Conservation (phyloP, 2,888 invertebrate genomes). For the Portevinia maculata region DNA sequence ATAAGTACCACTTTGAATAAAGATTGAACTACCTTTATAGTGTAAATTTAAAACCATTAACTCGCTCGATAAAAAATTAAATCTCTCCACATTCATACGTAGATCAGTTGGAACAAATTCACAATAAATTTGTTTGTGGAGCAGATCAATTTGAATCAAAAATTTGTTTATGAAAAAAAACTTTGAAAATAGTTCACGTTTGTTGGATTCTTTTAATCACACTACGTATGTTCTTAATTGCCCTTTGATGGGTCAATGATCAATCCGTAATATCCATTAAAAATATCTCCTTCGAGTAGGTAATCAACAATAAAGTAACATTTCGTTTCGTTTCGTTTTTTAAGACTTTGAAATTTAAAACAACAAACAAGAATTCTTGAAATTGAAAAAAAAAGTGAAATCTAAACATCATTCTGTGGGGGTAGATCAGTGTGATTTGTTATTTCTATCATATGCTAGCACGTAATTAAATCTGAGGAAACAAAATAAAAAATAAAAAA, state of each 20-base stretch:
- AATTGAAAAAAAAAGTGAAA: constrained; percentile 28
- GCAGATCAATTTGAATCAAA: background rate
- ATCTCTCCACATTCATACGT: constrained; percentile 1
- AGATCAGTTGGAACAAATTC: constrained; percentile 28
- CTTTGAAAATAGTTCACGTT: constrained; percentile 47
- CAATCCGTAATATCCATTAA: constrained; percentile 51
- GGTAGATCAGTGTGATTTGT: constrained; percentile 68
- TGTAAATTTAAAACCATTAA: constrained; percentile 39
- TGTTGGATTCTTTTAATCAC: constrained; percentile 55
- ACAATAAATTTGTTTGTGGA: constrained; percentile 23
- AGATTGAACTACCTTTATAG: constrained; percentile 16
- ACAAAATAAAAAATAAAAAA: constrained; percentile 12
- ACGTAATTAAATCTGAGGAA: constrained; percentile 58
- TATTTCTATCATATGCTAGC: constrained; percentile 57
- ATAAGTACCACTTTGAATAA: constrained; percentile 29
- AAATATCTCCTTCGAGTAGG: constrained; percentile 25
- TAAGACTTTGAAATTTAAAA: constrained; percentile 9
- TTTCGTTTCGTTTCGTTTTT: background rate
- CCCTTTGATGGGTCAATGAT: constrained; percentile 70
- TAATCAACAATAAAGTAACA: constrained; percentile 21
- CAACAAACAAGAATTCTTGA: constrained; percentile 31
- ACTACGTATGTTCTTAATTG: constrained; percentile 38
- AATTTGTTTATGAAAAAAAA: constrained; percentile 44
- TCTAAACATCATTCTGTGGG: constrained; percentile 68
- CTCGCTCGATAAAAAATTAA: constrained; percentile 38